Conservation (phyloP, 1,140 invertebrate genomes). For the Patella vulgata region DNA sequence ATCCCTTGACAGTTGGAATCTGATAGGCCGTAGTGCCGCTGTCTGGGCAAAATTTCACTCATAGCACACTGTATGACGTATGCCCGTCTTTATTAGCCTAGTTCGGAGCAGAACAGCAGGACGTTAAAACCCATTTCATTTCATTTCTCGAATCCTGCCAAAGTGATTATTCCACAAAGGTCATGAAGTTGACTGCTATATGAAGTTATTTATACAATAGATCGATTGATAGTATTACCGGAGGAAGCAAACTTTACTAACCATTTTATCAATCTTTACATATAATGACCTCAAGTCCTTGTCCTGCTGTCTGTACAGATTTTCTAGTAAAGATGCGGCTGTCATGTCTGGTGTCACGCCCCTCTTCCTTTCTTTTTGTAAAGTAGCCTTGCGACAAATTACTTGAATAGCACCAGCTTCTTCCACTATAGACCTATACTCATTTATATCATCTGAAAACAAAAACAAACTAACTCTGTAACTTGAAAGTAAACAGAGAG, state of each 20-base stretch:
- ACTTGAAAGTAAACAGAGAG: background rate
- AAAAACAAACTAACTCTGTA: conserved; percentile 1
- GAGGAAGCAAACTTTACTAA: too few relatives aligned
- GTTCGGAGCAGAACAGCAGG: too few relatives aligned
- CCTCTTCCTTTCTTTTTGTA: conserved; percentile 5
- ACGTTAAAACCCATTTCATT: background rate
- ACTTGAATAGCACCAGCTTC: conserved; percentile 54
- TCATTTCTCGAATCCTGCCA: conserved; percentile 4
- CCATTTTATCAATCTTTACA: conserved; percentile 39
- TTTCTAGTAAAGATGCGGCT: conserved; percentile 34
- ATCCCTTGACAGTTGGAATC: too few relatives aligned
- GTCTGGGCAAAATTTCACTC: too few relatives aligned
- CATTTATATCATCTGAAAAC: conserved; percentile 46
- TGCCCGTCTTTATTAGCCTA: too few relatives aligned
- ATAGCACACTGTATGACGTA: too few relatives aligned
- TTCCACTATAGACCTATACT: conserved; percentile 51
- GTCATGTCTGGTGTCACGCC: conserved; percentile 39
- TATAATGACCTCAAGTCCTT: conserved; percentile 44
- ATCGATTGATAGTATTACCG: too few relatives aligned
- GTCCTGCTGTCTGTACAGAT: conserved; percentile 55
- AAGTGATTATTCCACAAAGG: background rate
- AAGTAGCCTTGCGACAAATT: conserved; percentile 28
- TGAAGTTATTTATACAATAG: too few relatives aligned
- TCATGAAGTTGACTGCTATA: too few relatives aligned
- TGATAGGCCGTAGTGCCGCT: too few relatives aligned